These are phyloP conservation scores for Tautogolabrus adspersus DNA, from an alignment of 2,113 vertebrate species.

Conservation along the genomic window DNA sequence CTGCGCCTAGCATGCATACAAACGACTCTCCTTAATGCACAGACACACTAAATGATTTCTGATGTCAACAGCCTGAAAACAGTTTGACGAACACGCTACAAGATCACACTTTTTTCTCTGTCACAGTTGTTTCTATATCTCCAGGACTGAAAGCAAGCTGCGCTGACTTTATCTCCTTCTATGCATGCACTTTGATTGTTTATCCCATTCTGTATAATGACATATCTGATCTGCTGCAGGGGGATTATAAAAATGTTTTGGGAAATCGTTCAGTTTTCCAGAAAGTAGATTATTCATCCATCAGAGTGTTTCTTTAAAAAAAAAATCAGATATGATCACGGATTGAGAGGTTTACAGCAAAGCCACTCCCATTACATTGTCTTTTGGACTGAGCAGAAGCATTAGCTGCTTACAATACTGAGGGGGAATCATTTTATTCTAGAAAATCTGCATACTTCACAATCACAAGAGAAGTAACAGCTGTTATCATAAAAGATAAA, in stretches of 20 bases:
- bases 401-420: background rate
- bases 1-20: slow-evolving; percentile 58
- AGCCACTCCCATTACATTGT: background rate
- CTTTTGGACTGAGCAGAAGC: background rate
- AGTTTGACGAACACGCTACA: slow-evolving; percentile 11
- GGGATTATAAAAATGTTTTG: slow-evolving; percentile 24
- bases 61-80: slow-evolving; percentile 18
- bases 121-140: slow-evolving; percentile 37
- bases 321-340: background rate
- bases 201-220: slow-evolving; percentile 32
- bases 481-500: background rate
- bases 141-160: slow-evolving; percentile 25
- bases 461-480: background rate
- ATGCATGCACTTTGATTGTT: slow-evolving; percentile 28
- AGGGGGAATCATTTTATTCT: background rate
- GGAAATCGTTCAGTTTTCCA: slow-evolving; percentile 35
- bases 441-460: background rate
- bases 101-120: slow-evolving; percentile 4
- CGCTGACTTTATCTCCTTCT: slow-evolving; percentile 42
- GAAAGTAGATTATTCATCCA: slow-evolving; percentile 34
- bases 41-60: background rate
- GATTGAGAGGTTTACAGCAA: slow-evolving; percentile 9
- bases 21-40: slow-evolving; percentile 32
- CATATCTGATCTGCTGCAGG: slow-evolving; percentile 39
- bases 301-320: slow-evolving; percentile 29